Evolutionary conservation across 2,888 invertebrate genomes (phyloP), one percentile per base, ranked within the genome.

Genomic region (Mythimna loreyi): DNA sequence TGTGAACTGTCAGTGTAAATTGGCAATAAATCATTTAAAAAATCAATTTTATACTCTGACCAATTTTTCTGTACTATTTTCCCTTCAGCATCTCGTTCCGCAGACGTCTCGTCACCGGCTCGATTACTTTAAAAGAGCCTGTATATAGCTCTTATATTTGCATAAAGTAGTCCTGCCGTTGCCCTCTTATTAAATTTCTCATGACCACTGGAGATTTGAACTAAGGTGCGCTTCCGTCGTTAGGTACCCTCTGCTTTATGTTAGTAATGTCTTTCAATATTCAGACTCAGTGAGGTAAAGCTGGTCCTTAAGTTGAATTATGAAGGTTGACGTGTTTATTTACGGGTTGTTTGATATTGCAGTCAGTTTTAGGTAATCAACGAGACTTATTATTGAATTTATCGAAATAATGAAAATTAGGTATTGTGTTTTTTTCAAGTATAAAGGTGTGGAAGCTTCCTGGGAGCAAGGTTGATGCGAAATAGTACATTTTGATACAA

Each of bases 151-250:
- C 81, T 81, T 56, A 81, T 80, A 88, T 88, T 88, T 87, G 82
- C 88, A 88, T 88, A 84, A 85, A 85, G 78, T 76, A 81, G 72
- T 82, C 78, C 81, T 72, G 75, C 70, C 75, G 53, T 62, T 75
- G n/a, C 75, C 74, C 84, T 85, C 83, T 85, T 88, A 88, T 88
- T 88, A 86, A 87, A 87, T 85, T 87, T 87, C 86, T 87, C 85
- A 84, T 84, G 87, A 83, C 87, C 85, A 87, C 74, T 73, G 67
- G 67, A 76, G 78, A 74, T 81, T 80, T 78, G 79, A 68, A 62
- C 61, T 75, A 65, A 76, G 72, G 72, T 73, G 69, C 52, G 68
- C 66, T 67, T 75, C 47, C 59, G 58, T 72, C 74, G 52, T 74
- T 70, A 72, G 69, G 25, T 67, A 33, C 68, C 67, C 55, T 67